Percentiles rank a stretch among this genome's conserved stretches.
phyloP scores from a whole-genome alignment of 2,888 invertebrate genomes.

The Drosophila monieri region DNA sequence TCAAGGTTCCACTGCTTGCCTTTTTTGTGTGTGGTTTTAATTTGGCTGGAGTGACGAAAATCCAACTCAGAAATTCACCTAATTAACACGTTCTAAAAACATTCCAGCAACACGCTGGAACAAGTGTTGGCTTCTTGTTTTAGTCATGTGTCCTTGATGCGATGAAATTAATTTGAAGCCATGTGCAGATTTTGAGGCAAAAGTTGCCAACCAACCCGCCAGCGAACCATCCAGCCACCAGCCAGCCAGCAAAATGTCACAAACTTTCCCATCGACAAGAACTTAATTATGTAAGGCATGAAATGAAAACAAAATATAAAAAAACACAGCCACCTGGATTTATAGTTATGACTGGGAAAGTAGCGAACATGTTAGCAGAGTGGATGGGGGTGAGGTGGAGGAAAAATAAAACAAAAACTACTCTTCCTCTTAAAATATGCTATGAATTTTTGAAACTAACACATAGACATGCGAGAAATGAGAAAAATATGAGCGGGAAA shows the following conservation, averaged over 20 bases:
- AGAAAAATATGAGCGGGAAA: slow-evolving; percentile 19
- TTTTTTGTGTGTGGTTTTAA: slow-evolving; percentile 9
- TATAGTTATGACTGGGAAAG: neutral
- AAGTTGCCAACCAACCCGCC: slow-evolving; percentile 19
- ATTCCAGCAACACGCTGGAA: slow-evolving; percentile 12
- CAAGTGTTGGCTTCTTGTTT: slow-evolving; percentile 10
- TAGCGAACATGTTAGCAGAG: neutral
- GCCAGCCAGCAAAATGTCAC: slow-evolving; percentile 13
- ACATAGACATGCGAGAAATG: slow-evolving; percentile 5
- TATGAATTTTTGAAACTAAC: slow-evolving; percentile 26
- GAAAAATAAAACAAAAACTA: neutral
- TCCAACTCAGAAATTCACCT: slow-evolving; percentile 39
- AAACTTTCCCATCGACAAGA: slow-evolving; percentile 36
- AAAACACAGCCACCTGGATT: slow-evolving; percentile 7
- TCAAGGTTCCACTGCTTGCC: slow-evolving; percentile 20
- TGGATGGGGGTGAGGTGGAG: neutral
- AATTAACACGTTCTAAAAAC: slow-evolving; percentile 44
- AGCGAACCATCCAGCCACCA: neutral
- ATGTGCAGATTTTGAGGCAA: slow-evolving; percentile 28
- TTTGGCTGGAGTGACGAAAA: slow-evolving; percentile 28
- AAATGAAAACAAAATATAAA: slow-evolving; percentile 28
- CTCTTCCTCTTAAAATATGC: slow-evolving; percentile 11
- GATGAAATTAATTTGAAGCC: slow-evolving; percentile 39
- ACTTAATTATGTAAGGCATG: slow-evolving; percentile 42
- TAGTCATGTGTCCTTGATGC: slow-evolving; percentile 20